phyloP scores from a whole-genome alignment of 2,113 vertebrate species.

The Lonchura striata region DNA sequence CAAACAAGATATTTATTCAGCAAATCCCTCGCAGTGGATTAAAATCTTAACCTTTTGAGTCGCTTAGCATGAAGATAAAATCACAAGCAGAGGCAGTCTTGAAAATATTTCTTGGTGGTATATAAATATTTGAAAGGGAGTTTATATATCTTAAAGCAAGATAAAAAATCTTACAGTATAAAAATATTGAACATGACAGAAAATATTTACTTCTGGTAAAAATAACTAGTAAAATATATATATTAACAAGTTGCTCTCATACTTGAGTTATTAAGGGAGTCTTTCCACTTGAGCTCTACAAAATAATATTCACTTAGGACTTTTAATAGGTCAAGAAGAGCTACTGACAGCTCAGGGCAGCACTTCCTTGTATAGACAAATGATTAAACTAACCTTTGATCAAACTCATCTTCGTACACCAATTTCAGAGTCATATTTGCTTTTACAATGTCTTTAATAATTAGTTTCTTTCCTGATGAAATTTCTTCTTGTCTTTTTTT shows the following conservation, averaged over 20 bases:
- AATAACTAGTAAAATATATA: not conserved
- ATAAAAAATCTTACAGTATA: not conserved
- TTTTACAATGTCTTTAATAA: not conserved
- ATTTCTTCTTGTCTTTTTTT: not conserved
- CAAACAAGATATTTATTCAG: conserved; percentile 37
- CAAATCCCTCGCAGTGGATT: conserved; percentile 23
- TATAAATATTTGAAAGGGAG: not conserved
- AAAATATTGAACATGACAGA: not conserved
- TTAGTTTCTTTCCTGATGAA: not conserved
- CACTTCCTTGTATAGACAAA: not conserved
- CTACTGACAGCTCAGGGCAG: not conserved
- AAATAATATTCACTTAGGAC: not conserved
- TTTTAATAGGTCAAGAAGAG: not conserved
- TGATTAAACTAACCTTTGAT: not conserved
- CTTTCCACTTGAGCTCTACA: not conserved
- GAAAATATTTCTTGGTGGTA: not conserved
- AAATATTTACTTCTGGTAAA: not conserved
- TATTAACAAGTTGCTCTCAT: not conserved
- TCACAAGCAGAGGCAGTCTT: not conserved
- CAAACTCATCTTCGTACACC: not conserved
- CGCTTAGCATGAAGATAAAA: conserved; percentile 4
- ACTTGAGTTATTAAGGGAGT: not conserved
- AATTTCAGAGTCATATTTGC: not conserved
- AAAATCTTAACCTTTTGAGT: conserved; percentile 31
- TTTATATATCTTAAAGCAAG: not conserved